Base-by-base conservation (phyloP, 2,888 invertebrate species). In the Myopa tessellatipennis region DNA sequence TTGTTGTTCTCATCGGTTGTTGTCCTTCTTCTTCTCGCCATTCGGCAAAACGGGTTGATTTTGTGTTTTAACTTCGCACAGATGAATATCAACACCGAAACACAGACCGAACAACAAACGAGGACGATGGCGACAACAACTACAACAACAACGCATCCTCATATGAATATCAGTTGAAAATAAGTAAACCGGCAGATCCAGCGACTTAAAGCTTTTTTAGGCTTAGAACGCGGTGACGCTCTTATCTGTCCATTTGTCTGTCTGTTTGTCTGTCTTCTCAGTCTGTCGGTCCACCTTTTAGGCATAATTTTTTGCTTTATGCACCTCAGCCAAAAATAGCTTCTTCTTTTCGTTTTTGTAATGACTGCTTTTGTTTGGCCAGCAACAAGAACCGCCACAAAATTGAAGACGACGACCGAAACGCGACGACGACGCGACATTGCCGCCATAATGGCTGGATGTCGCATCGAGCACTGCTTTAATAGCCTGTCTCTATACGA, bases 31-130 rank as follows among this genome's bases (percentile, higher is more conserved):
- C 34, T 45, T 61, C 40, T 65, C 45, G 65, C 50, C 69, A 50
- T 69, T 69, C 45, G 69, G 18, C 69, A 50, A 69, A 61, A 69
- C 45, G 26, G 26, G 52, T 50, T 34, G n/a, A 36, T 34, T 71
- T 58, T 71, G 34, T 71, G 34, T 70, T 55, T 36, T 38, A 26
- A 26, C 70, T 55, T 67, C 55, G 58, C 72, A 74, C 58, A 75
- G 70, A 77, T 79, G 77, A 72, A 75, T 77, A 77, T 75, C 75
- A 77, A 75, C 75, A 77, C 75, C 75, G 74, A 68, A 72, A 74
- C 1, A 76, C 73, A 77, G 67, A 67, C 73, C 45, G 50, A 50
- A 58, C 69, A 76, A 52, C 60, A 60, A 69, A 65, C 63, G 58
- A 68, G 26, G 40, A 45, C 61, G 61, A 61, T n/a, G 26, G 36